Percentiles rank a stretch among this genome's conserved stretches.
phyloP scores from a whole-genome alignment of 2,888 invertebrate genomes.

The Zygothrica quintamaculata region DNA sequence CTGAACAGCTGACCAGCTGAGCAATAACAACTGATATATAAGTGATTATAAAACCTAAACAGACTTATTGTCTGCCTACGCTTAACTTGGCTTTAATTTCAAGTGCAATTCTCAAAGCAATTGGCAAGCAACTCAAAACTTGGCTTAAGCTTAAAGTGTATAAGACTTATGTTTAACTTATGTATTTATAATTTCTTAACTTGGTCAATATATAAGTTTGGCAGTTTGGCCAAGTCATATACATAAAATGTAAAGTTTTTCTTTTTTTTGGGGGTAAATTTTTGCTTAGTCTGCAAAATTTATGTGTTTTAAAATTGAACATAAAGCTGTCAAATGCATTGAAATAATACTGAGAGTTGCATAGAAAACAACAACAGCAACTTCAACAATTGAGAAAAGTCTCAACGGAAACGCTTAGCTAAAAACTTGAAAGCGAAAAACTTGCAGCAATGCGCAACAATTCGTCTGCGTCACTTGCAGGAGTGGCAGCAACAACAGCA shows the following conservation, averaged over 20 bases:
- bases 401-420: slow-evolving; percentile 30
- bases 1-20: slow-evolving; percentile 34
- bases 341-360: slow-evolving; percentile 10
- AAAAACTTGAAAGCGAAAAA: slow-evolving; percentile 37
- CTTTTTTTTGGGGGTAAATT: slow-evolving; percentile 14
- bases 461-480: slow-evolving; percentile 67
- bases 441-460: slow-evolving; percentile 56
- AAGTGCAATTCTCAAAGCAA: slow-evolving; percentile 16
- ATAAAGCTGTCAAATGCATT: slow-evolving; percentile 58
- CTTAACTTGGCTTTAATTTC: slow-evolving; percentile 3
- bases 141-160: no score
- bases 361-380: slow-evolving; percentile 5
- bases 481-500: slow-evolving; percentile 46
- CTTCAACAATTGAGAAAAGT: slow-evolving; percentile 11
- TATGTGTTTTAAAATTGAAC: slow-evolving; percentile 39
- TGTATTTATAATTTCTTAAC: no score
- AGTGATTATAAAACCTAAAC: slow-evolving; percentile 58
- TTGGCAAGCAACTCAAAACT: neutral
- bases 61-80: slow-evolving; percentile 47
- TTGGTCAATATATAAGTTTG: no score
- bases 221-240: no score
- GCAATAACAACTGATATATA: slow-evolving; percentile 19
- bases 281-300: slow-evolving; percentile 24
- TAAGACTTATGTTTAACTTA: no score
- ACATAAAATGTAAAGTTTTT: slow-evolving; percentile 20